Evolutionary conservation across 2,113 vertebrate genomes (phyloP), one percentile per base, ranked within the genome.

Genomic region (Mixornis gularis): DNA sequence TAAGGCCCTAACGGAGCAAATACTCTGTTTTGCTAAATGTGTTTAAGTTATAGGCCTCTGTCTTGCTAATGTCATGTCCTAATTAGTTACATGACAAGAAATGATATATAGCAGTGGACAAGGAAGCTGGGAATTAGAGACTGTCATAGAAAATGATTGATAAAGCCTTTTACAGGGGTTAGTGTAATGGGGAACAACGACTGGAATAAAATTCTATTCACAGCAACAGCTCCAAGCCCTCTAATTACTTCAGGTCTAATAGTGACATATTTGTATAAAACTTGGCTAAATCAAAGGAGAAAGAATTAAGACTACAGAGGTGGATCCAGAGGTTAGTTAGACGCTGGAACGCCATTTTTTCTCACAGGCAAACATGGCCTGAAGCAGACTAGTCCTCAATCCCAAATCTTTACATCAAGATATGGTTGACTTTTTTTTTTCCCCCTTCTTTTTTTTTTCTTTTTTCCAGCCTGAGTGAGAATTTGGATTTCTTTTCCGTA

Each of bases 21-120:
- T 70, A n/a, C 6, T 77, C 21, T 71, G 21, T 70, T 90, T n/a
- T 1, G 2, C 71, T 86, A 59, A 86, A 40, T 7, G 5, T 36
- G 4, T 46, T 53, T 25, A 91, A 76, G 30, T 69, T 71, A 55
- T 3, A 68, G 52, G 44, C 40, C 7, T 76, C 21, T 41, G 46
- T 80, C 85, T 90, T 94, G 52, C 48, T 80, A 24, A 38, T 74
- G 30, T 36, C 72, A 52, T 49, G n/a, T 88, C 56, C 36, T 66
- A 41, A 79, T 86, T 83, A 86, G 68, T 83, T 93, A 71, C 40
- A 52, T 60, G 88, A 80, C 88, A 91, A 83, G 36, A 80, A 94
- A 92, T 86, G 3, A 90, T 68, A 71, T 30, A 78, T 26, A 69
- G 25, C 18, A 41, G 36, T 38, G 40, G 49, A 71, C 79, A 86